A percentile compares a stretch with the other conserved stretches of the same genome.
These are phyloP conservation scores for Oplegnathus fasciatus DNA, from an alignment of 2,113 vertebrate species.

Conservation along the genomic window DNA sequence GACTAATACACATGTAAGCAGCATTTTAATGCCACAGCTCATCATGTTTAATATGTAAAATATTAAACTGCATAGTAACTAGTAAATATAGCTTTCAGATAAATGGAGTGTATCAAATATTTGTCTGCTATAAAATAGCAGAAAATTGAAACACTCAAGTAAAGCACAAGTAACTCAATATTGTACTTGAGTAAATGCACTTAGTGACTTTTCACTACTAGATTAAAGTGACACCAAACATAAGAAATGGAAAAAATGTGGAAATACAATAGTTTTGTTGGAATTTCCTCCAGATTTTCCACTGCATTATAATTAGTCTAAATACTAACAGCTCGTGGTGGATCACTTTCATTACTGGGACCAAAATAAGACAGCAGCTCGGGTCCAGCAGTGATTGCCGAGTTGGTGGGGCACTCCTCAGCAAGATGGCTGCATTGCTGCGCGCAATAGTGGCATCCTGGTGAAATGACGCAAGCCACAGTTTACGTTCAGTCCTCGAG, in stretches of 20 bases:
- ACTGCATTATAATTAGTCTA: not conserved
- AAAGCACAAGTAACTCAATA: not conserved
- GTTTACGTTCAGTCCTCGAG: conserved; percentile 72
- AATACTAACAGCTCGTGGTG: not conserved
- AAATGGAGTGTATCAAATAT: not conserved
- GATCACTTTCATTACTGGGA: not conserved
- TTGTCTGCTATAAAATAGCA: not conserved
- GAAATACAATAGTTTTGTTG: too few relatives aligned
- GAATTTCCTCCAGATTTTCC: not conserved
- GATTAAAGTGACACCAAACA: not conserved
- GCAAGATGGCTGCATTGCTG: conserved; percentile 84
- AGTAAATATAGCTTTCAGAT: not conserved
- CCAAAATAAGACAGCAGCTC: conserved; percentile 11
- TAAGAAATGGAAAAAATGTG: not conserved
- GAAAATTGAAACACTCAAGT: not conserved
- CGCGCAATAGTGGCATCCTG: conserved; percentile 78
- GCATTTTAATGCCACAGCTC: not conserved
- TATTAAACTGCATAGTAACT: not conserved
- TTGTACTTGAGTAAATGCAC: not conserved
- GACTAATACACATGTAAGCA: too few relatives aligned
- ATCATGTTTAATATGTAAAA: not conserved
- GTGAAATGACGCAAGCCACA: conserved; percentile 81
- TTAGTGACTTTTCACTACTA: not conserved
- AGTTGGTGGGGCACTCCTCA: conserved; percentile 58
- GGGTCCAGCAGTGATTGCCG: conserved; percentile 56